Conservation (phyloP, 2,113 vertebrate species). For the Coturnix japonica region DNA sequence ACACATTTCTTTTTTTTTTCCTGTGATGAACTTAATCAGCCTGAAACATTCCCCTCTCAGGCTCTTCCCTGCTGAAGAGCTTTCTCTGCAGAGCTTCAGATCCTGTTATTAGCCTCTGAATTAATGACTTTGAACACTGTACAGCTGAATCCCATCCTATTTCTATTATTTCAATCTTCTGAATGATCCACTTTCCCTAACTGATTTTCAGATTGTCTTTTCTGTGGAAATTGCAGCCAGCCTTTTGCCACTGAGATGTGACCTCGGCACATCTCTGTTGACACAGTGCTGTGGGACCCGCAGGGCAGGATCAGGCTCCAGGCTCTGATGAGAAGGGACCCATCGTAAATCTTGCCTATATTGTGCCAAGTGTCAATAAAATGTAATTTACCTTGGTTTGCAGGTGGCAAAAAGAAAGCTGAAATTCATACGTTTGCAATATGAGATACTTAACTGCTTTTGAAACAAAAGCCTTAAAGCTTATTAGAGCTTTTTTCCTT, state of each 20-base stretch:
- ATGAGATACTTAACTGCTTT: neutral
- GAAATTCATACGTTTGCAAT: neutral
- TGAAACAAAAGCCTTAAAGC: neutral
- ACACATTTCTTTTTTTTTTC: neutral
- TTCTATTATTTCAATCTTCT: neutral
- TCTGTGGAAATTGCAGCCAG: neutral
- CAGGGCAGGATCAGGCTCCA: neutral
- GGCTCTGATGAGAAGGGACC: neutral
- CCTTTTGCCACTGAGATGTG: fast-evolving
- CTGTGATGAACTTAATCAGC: neutral
- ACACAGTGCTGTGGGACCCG: neutral
- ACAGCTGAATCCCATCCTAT: neutral
- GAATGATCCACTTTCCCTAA: neutral
- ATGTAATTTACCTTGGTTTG: neutral
- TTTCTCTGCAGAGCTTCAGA: neutral
- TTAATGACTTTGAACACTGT: neutral
- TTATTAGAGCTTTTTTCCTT: neutral
- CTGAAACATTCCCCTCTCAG: neutral
- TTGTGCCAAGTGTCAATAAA: neutral
- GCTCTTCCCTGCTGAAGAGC: neutral
- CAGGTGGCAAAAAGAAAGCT: neutral
- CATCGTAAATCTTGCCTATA: fast-evolving
- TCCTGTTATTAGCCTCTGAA: neutral
- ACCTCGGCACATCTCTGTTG: neutral
- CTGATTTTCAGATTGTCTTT: neutral